Evolutionary conservation across 2,113 vertebrate species (phyloP), one percentile per base, ranked within the genome.

Genomic region (Cyphomyrus plagiostoma): DNA sequence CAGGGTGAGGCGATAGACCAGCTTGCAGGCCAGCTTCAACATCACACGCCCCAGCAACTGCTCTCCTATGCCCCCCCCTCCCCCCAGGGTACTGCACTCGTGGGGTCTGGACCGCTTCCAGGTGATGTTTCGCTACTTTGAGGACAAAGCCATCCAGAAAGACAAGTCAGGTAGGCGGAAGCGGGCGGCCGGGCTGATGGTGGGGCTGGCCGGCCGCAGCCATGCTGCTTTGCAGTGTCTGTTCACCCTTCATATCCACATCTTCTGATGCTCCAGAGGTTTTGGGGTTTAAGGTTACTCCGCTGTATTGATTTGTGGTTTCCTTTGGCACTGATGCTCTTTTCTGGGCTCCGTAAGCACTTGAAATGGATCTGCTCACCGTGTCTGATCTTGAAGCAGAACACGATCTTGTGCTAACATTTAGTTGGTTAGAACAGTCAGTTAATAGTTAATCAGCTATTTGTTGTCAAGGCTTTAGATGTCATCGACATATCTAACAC

Each of bases 81-180:
- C 45, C 70, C 90, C 66, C 91, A 99, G 98, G 94, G 98, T 99
- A 87, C 93, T 98, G 62, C 96, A 96, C 88, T 98, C 98, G 19
- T 97, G 97, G 39, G 98, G 98, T 91, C 95, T 97, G 9, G 98
- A 98, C 93, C 95, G 97, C 87, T 99, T 99, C 94, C 98, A 99
- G 92, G 97, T 99, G 66, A 99, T 99, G 98, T 99, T 99, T 95
- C 97, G 96, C 91, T 99, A 99, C 93, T 98, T 98, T 92, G 98
- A 99, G 91, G 98, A 99, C 94, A 99, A 98, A 95, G 98, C 98
- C 87, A 99, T 99, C 93, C 98, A 99, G 89, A 99, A 99, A 92
- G 98, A 99, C 94, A 99, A 99, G 92, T 98, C 98, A 50, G 98
- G 98, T 99, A 93, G 95, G 95, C 9, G 26, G 35, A 30, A 48